Conservation (phyloP, 2,888 invertebrate species). For the Acanthosoma haemorrhoidale region DNA sequence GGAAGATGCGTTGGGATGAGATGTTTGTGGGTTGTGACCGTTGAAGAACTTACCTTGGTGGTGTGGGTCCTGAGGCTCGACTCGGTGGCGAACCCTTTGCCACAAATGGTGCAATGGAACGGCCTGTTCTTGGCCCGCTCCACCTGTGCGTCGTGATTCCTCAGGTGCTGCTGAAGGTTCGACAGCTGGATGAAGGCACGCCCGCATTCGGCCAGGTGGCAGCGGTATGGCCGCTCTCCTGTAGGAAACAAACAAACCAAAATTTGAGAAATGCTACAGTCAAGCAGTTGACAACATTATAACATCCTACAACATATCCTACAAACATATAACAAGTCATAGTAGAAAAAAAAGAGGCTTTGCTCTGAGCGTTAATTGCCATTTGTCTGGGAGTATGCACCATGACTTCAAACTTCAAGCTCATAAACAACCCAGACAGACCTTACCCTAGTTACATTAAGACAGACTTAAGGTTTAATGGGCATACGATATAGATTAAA, state of each 20-base stretch:
- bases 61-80: constrained; percentile 92
- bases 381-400: too few relatives aligned
- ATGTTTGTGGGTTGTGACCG: background rate
- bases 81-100: constrained; percentile 93
- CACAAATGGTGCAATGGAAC: constrained; percentile 93
- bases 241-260: constrained; percentile 41
- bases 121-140: constrained; percentile 91
- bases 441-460: too few relatives aligned
- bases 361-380: too few relatives aligned
- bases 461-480: too few relatives aligned
- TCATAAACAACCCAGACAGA: too few relatives aligned
- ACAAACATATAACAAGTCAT: too few relatives aligned
- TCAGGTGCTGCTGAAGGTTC: constrained; percentile 89
- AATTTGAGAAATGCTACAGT: too few relatives aligned
- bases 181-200: constrained; percentile 94
- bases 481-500: too few relatives aligned
- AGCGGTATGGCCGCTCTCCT: constrained; percentile 97
- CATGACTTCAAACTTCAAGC: too few relatives aligned
- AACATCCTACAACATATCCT: too few relatives aligned
- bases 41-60: constrained; percentile 76
- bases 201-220: constrained; percentile 91
- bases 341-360: too few relatives aligned
- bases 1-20: background rate
- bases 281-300: too few relatives aligned
- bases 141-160: constrained; percentile 93